Percentiles rank a stretch among this genome's conserved stretches.
Conservation (phyloP, 2,888 invertebrate genomes). For the Eulithis prunata region DNA sequence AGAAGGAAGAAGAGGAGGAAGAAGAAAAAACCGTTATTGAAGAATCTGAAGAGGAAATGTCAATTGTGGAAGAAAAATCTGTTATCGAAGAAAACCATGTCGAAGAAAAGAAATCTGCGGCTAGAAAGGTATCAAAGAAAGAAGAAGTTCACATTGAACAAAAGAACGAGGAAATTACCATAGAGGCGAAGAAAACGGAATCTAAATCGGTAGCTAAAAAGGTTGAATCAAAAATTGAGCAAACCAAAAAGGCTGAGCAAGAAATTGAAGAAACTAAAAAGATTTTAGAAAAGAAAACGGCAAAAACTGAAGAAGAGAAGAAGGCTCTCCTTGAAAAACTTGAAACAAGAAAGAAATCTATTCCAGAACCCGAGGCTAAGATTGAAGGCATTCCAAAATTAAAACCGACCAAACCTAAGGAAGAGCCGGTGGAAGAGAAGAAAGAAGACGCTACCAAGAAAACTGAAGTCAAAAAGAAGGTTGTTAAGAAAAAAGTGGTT, state of each 20-base stretch:
- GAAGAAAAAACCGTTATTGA: slow-evolving; percentile 78
- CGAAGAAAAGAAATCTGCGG: slow-evolving; percentile 65
- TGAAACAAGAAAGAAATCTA: slow-evolving; percentile 77
- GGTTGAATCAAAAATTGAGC: slow-evolving; percentile 66
- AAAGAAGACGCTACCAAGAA: slow-evolving; percentile 75
- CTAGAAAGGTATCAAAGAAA: slow-evolving; percentile 68
- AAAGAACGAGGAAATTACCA: slow-evolving; percentile 33
- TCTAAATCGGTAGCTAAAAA: slow-evolving; percentile 61
- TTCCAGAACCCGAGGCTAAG: slow-evolving; percentile 81
- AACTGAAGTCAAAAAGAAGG: slow-evolving; percentile 77
- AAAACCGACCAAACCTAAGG: slow-evolving; percentile 81
- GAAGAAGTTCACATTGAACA: slow-evolving; percentile 63
- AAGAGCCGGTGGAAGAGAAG: slow-evolving; percentile 75
- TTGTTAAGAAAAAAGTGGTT: slow-evolving; percentile 78
- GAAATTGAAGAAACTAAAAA: slow-evolving; percentile 80
- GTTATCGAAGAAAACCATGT: slow-evolving; percentile 78
- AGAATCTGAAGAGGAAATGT: slow-evolving; percentile 81
- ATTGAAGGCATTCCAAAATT: slow-evolving; percentile 86
- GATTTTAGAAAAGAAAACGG: slow-evolving; percentile 74
- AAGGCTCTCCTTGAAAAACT: slow-evolving; percentile 78
- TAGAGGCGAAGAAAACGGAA: slow-evolving; percentile 65
- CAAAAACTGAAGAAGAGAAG: slow-evolving; percentile 80
- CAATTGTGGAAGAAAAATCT: slow-evolving; percentile 76
- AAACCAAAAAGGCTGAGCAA: slow-evolving; percentile 64
- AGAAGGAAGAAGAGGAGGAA: slow-evolving; percentile 76